A percentile compares a stretch with the other conserved stretches of the same genome.
These are phyloP conservation scores for Heterodera carotae DNA, from an alignment of 1,140 invertebrate species.

Conservation along the genomic window DNA sequence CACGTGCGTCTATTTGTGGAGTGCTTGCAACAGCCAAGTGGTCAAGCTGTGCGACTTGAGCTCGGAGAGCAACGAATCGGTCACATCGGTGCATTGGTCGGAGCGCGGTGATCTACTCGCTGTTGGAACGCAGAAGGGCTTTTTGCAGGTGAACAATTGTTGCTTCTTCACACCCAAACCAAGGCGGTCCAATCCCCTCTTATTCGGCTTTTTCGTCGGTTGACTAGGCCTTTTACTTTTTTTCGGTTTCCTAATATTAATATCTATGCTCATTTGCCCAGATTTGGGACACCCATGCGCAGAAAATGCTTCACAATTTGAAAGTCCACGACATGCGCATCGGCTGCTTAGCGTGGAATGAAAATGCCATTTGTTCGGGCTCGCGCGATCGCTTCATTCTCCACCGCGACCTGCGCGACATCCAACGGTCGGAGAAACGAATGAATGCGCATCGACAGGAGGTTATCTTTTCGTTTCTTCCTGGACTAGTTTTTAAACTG, in stretches of 20 bases:
- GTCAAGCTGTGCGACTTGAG: slow-evolving; percentile 93
- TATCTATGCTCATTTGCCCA: neutral
- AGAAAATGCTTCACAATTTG: slow-evolving; percentile 85
- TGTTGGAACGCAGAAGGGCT: slow-evolving; percentile 82
- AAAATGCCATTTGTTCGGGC: slow-evolving; percentile 89
- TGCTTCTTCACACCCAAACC: neutral
- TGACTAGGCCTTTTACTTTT: too few species aligned
- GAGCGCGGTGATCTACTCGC: slow-evolving; percentile 92
- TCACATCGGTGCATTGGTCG: slow-evolving; percentile 98
- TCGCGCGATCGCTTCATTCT: slow-evolving; percentile 90
- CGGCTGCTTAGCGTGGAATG: slow-evolving; percentile 92
- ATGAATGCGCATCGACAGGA: slow-evolving; percentile 92
- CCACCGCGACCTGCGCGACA: slow-evolving; percentile 87
- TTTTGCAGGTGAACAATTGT: slow-evolving; percentile 36
- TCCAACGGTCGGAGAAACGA: slow-evolving; percentile 72
- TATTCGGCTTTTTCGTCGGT: too few species aligned
- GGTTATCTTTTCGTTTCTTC: slow-evolving; percentile 68
- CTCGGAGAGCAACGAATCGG: slow-evolving; percentile 80
- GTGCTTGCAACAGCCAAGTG: slow-evolving; percentile 95
- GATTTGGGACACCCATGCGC: slow-evolving; percentile 77
- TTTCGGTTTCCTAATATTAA: neutral
- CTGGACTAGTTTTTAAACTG: too few species aligned
- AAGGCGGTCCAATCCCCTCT: too few species aligned
- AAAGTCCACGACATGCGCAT: slow-evolving; percentile 84
- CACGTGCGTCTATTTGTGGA: slow-evolving; percentile 98